Evolutionary conservation across 2,113 vertebrate species (phyloP), one percentile per base, ranked within the genome.

Genomic region (Pterocles orientalis): DNA sequence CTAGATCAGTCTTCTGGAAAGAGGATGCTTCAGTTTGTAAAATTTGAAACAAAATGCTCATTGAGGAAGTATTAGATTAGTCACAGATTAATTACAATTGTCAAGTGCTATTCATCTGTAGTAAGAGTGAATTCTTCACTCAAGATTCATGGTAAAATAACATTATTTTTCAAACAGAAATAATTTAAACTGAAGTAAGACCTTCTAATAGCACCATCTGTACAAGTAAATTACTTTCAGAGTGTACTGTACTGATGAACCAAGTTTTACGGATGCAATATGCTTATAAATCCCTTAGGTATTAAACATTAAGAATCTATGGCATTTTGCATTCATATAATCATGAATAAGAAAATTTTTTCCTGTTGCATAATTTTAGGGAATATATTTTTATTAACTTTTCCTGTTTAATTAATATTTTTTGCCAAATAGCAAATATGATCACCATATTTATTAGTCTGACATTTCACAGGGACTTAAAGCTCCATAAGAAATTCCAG

Each of bases 171-270:
- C 88, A 83, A 96, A 97, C 31, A 94, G 88, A 97, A 98, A 95
- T 97, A 96, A 98, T 98, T 98, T 98, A 97, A 97, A 97, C 97
- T 95, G 92, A 97, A 98, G 96, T 98, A 98, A 98, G 96, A 96
- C 97, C 95, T 95, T 97, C 96, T 97, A 98, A 98, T 98, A 97
- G 97, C 96, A 95, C 98, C 97, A 98, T 98, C 97, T 98, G 98
- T 98, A 98, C 92, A 60, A 98, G 96, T 96, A 97, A 98, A 98
- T 98, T 97, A 97, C 97, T 97, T 97, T 97, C 92, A 93, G 90
- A 97, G 95, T 72, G 82, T 97, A 97, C 97, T 98, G 93, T 98
- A 98, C 97, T 97, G 98, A 98, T 97, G 97, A 98, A 98, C 94
- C 93, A 96, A 97, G 94, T 98, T 98, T 98, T 98, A 98, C 97